Base-by-base conservation (phyloP, 1,140 invertebrate genomes). In the Drosophila ficusphila region DNA sequence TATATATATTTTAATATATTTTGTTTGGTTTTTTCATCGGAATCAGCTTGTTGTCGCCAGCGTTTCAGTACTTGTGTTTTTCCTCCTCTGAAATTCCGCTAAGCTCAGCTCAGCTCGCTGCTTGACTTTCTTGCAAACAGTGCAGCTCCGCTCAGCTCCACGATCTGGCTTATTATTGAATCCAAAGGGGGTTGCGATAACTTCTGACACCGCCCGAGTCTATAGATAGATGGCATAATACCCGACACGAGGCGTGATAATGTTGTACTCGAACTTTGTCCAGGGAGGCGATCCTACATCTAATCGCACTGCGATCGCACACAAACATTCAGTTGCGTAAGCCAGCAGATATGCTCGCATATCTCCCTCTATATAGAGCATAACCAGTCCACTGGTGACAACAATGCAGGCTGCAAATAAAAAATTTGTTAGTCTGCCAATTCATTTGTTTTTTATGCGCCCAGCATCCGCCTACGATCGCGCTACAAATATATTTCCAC, bases 1-100 rank as follows among this genome's bases (percentile, higher is more conserved):
- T 67, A 21, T 47, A 9, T 48, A n/a, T 23, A 8, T 42, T n/a
- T 25, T 46, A 44, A 49, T 57, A 49, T 31, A 34, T 76, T 38
- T 46, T 39, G 29, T 39, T 70, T 57, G 29, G 18, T 48, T 46
- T 67, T 83, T 81, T 81, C 73, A 76, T 76, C 70, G 72, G 76
- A 88, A 86, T 74, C 76, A 62, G 81, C 81, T 85, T 81, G 82
- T 86, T 86, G 81, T 86, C 81, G 81, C 81, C 81, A 85, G 78
- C 27, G 42, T 47, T 62, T 46, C 68, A 23, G 25, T 47, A 61
- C 34, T 46, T 61, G 46, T 47, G 25, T 57, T 60, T 33, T 56
- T 56, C 19, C 51, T 46, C 5, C 23, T 9, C 34, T 56, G 18
- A 65, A 85, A 85, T 73, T 69, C 64, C 61, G 72, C 68, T 65